These are phyloP conservation scores for Falco punctatus DNA, from an alignment of 2,113 vertebrate species.

Conservation along the genomic window DNA sequence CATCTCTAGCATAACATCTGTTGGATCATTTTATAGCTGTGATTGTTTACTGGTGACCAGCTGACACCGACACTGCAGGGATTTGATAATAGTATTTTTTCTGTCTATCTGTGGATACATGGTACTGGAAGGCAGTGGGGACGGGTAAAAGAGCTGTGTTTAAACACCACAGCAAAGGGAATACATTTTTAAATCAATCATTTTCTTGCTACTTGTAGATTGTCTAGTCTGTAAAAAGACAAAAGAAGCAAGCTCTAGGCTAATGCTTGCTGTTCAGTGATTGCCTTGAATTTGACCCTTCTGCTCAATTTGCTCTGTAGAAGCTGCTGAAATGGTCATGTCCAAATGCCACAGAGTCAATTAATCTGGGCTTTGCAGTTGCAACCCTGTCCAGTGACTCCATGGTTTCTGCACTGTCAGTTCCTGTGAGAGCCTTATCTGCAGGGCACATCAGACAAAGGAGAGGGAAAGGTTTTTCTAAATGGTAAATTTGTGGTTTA, in stretches of 20 bases:
- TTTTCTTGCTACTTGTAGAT: constrained; percentile 5
- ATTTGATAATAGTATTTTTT: constrained; percentile 30
- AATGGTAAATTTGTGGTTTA: background rate
- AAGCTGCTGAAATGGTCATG: background rate
- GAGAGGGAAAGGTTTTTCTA: background rate
- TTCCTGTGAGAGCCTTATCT: constrained; percentile 12
- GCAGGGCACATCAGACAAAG: constrained; percentile 6
- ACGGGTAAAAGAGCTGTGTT: background rate
- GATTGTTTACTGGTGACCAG: constrained; percentile 67
- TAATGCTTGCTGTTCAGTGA: background rate
- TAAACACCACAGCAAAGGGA: background rate
- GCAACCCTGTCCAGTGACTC: background rate
- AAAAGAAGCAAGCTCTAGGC: background rate
- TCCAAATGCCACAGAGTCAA: background rate
- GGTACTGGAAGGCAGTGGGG: background rate
- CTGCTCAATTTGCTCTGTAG: constrained; percentile 13
- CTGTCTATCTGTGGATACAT: background rate
- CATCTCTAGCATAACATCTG: constrained; percentile 72
- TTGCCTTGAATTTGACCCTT: constrained; percentile 58
- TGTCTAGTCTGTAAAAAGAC: background rate
- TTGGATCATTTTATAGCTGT: constrained; percentile 62
- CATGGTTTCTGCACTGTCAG: background rate
- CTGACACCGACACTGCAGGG: constrained; percentile 39
- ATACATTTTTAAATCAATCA: background rate
- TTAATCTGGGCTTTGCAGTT: background rate